phyloP scores from a whole-genome alignment of 2,113 vertebrate species.

The Capreolus pygargus region DNA sequence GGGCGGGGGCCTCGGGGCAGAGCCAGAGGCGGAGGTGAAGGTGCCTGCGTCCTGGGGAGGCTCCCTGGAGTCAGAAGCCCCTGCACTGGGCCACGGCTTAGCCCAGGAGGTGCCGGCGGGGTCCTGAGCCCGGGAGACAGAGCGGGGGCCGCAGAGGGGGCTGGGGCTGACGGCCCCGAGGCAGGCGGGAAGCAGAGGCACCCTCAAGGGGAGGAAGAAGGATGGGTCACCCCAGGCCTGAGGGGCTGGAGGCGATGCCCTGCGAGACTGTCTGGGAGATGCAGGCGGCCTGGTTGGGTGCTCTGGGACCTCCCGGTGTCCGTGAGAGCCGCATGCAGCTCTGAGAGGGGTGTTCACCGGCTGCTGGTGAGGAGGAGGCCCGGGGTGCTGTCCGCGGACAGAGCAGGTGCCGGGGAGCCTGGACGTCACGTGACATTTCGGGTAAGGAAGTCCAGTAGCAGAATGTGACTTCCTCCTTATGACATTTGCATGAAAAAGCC shows the following conservation, averaged over 20 bases:
- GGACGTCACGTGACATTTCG: neutral
- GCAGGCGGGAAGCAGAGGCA: neutral
- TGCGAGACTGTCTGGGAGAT: neutral
- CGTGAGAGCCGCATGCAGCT: accelerated
- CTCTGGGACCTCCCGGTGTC: neutral
- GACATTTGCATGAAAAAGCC: neutral
- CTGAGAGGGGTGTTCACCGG: accelerated
- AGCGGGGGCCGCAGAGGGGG: accelerated
- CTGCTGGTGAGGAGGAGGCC: neutral
- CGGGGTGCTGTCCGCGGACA: accelerated
- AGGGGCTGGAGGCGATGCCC: accelerated
- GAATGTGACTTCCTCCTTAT: neutral
- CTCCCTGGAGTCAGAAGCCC: neutral
- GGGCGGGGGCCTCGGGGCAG: neutral
- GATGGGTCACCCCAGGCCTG: neutral
- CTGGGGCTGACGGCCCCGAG: neutral
- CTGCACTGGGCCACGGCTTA: neutral
- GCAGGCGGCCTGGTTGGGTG: neutral
- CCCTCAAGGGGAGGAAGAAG: neutral
- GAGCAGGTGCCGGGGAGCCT: no score
- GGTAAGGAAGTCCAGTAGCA: neutral
- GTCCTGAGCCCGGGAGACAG: neutral
- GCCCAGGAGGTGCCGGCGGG: no score
- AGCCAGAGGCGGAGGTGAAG: neutral
- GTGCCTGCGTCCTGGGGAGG: neutral